Base-by-base conservation (phyloP, 2,797 vertebrate genomes). In the Myotis planiceps region DNA sequence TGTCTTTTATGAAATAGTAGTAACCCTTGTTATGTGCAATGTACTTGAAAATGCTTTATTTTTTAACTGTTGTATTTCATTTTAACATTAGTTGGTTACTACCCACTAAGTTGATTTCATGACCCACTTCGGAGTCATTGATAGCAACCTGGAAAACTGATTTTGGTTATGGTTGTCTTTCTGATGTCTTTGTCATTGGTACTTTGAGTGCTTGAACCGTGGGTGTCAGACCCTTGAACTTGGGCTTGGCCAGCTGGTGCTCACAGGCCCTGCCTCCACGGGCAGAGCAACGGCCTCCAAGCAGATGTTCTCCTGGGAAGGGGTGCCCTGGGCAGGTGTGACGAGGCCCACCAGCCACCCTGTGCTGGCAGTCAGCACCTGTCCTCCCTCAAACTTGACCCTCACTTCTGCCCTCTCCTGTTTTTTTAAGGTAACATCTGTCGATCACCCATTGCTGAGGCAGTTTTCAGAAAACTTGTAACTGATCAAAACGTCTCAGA, bases 381-480 rank as follows among this genome's bases (percentile, higher is more conserved):
- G 25, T 39, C 14, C 39, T 58, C n/a, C 6, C n/a, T 32, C 49
- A 32, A 3, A 15, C 25, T 74, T 92, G 82, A 79, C 4, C 1
- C 25, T 34, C 39, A 72, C 49, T 81, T 29, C 8, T 95, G 34
- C 34, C 21, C 18, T 45, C 5, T 10, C 1, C 96, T 37, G 72
- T 96, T 13, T 97, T 94, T 97, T 96, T 0, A 97, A 99, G 99
- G 99, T 95, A 99, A 99, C 96, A 99, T 99, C 90, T 99, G 99
- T 96, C 99, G 99, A 84, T 99, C 99, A 96, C 99, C 99, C 66
- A 99, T 99, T 53, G 99, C 99, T 34, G 99, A 99, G 99, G 99
- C 99, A 2, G 99, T 99, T 96, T 99, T 99, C 98, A 98, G 96
- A 91, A 99, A 99, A 98, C 98, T 99, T 98, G 99, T 99, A 68